Evolutionary conservation across 2,888 invertebrate species (phyloP).

Genomic region (Trypoxylon attenuatum): DNA sequence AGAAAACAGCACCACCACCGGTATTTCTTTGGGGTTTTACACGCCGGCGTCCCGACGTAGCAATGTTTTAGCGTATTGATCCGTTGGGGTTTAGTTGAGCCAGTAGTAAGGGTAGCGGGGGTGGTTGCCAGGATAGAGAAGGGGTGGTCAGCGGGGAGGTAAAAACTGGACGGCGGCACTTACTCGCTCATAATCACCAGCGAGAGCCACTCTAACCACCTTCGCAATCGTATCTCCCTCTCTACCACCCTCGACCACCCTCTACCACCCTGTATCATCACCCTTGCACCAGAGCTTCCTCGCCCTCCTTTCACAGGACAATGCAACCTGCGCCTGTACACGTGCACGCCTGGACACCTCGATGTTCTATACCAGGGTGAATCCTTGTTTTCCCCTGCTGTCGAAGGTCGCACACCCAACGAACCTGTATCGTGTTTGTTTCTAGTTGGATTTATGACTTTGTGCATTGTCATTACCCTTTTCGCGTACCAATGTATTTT

Average conservation of each 20-base stretch:
- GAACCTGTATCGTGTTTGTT: not conserved
- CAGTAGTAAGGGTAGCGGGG: constrained; percentile 55
- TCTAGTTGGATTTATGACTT: not conserved
- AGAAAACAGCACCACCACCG: constrained; percentile 41
- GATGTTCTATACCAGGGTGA: not conserved
- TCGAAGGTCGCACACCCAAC: not conserved
- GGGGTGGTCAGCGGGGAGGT: constrained; percentile 46
- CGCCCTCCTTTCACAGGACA: not conserved
- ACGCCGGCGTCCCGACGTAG: constrained; percentile 68
- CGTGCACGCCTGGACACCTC: not conserved
- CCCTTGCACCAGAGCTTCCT: not conserved
- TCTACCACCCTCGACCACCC: not conserved
- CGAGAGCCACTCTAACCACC: constrained; percentile 49
- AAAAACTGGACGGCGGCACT: constrained; percentile 72
- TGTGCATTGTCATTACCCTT: not conserved
- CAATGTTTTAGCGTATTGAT: constrained; percentile 74
- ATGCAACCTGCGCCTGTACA: not conserved
- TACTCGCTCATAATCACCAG: constrained; percentile 71
- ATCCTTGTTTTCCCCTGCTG: not conserved
- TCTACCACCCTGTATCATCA: not conserved
- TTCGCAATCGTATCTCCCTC: too few relatives aligned
- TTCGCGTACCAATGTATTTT: not conserved
- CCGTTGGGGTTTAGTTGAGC: constrained; percentile 68
- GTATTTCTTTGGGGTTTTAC: constrained; percentile 60
- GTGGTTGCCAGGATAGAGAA: constrained; percentile 49